Conservation (phyloP, 1,140 invertebrate species). For the Drosophila ogumai region DNA sequence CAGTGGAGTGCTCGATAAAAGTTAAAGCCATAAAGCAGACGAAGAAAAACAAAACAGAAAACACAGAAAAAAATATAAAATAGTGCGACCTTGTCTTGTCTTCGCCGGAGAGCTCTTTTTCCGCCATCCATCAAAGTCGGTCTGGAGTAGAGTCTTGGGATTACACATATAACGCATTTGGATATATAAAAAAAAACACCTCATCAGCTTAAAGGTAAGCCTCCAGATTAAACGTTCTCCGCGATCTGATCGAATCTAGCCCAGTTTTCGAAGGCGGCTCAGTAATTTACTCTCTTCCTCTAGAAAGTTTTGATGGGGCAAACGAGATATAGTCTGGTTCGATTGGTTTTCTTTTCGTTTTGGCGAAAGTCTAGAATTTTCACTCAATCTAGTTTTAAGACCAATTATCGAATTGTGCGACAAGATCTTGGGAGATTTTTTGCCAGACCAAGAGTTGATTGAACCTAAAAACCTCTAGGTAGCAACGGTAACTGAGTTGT, state of each 20-base stretch:
- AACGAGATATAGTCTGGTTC: constrained; percentile 35
- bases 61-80: constrained; percentile 19
- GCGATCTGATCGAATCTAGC: constrained; percentile 39
- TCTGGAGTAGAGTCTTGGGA: constrained; percentile 48
- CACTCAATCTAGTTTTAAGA: constrained; percentile 20
- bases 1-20: constrained; percentile 68
- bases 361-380: constrained; percentile 74
- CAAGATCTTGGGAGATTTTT: constrained; percentile 24
- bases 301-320: constrained; percentile 59
- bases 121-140: constrained; percentile 60
- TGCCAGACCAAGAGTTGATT: constrained; percentile 44
- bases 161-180: constrained; percentile 48
- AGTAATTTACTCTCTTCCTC: constrained; percentile 52
- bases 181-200: constrained; percentile 31
- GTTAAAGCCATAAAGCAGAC: constrained; percentile 32
- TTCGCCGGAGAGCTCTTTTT: constrained; percentile 16
- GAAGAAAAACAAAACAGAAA: constrained; percentile 26
- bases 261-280: constrained; percentile 54
- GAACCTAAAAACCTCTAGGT: constrained; percentile 30
- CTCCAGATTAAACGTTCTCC: constrained; percentile 5
- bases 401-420: constrained; percentile 38
- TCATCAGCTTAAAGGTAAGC: constrained; percentile 53
- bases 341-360: constrained; percentile 41
- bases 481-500: constrained; percentile 47
- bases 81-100: constrained; percentile 68